Conservation (phyloP, 2,113 vertebrate genomes). For the Paradoxurus hermaphroditus region DNA sequence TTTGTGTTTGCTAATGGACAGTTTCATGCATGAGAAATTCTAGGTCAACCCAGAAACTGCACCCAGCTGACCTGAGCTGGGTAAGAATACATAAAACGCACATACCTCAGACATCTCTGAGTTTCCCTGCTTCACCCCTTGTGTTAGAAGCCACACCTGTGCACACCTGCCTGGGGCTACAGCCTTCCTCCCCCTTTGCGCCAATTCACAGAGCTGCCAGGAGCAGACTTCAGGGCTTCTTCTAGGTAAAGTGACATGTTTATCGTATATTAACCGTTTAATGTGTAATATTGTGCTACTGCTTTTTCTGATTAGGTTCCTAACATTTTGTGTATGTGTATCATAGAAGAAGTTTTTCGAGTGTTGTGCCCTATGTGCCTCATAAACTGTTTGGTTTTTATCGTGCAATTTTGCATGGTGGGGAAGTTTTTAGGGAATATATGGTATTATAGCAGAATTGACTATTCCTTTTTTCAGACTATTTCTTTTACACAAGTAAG, state of each 20-base stretch:
- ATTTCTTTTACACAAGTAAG: background rate
- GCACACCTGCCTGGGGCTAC: background rate
- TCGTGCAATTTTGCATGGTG: background rate
- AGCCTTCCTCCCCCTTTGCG: background rate
- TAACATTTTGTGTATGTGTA: background rate
- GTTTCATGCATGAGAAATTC: background rate
- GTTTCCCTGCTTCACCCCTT: background rate
- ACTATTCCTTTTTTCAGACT: background rate
- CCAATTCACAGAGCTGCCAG: background rate
- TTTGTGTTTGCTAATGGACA: background rate
- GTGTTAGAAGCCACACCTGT: background rate
- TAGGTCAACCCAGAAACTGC: background rate
- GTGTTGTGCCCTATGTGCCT: background rate
- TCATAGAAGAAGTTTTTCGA: background rate
- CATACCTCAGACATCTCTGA: background rate
- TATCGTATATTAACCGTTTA: background rate
- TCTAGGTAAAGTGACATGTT: background rate
- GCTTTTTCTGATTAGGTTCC: background rate
- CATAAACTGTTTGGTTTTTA: slow-evolving; percentile 10
- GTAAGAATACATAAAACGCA: background rate
- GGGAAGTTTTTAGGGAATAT: background rate
- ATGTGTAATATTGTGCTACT: background rate
- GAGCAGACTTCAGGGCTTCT: background rate
- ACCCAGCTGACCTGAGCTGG: slow-evolving; percentile 19
- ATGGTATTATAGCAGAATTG: background rate